Percentiles rank a stretch among this genome's conserved stretches.
These are phyloP conservation scores for Maccullochella peelii DNA, from an alignment of 2,113 vertebrate species.

Conservation along the genomic window DNA sequence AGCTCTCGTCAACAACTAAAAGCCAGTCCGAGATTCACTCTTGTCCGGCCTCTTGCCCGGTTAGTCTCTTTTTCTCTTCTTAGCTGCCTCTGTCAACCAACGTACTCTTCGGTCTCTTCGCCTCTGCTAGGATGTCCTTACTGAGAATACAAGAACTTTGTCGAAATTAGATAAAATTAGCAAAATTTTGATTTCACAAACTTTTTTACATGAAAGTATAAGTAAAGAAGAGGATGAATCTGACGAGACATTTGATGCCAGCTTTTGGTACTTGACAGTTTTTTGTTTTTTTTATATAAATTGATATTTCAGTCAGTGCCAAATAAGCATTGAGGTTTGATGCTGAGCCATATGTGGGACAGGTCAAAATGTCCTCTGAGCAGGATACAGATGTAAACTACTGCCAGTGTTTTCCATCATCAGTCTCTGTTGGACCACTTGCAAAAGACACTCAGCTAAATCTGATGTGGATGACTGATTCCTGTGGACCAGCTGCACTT, in stretches of 20 bases:
- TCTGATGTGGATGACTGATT: constrained; percentile 49
- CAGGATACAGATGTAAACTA: constrained; percentile 40
- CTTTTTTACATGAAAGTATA: neutral
- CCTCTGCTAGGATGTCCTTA: too few relatives aligned
- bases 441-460: constrained; percentile 25
- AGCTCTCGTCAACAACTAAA: too few relatives aligned
- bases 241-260: neutral
- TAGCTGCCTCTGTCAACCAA: too few relatives aligned
- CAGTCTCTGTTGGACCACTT: constrained; percentile 36
- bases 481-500: constrained; percentile 21
- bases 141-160: neutral
- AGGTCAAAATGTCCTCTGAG: neutral
- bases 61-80: too few relatives aligned
- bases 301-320: neutral
- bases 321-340: neutral
- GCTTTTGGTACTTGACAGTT: neutral
- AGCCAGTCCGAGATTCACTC: too few relatives aligned
- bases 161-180: neutral
- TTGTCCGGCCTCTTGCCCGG: too few relatives aligned
- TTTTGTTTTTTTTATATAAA: too few relatives aligned
- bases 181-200: neutral
- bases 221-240: neutral
- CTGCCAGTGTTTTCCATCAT: constrained; percentile 44
- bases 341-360: neutral
- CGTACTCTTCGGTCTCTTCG: too few relatives aligned